These are phyloP conservation scores for Antedon mediterranea DNA, from an alignment of 53 echinoderm and acorn worm genomes.

Conservation along the genomic window DNA sequence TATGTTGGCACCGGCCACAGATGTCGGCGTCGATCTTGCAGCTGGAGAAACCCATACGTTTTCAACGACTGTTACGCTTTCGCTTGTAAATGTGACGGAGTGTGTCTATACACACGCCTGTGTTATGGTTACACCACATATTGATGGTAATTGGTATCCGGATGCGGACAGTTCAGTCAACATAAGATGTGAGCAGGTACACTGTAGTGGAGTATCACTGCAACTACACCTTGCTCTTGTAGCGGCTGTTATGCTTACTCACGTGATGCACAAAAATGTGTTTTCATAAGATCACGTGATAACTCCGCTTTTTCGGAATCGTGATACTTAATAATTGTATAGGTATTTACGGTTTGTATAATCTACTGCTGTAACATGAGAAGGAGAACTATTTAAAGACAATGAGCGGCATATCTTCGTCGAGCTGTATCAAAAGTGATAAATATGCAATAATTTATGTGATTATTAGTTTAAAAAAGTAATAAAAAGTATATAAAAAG, in stretches of 20 bases:
- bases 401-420: too few species aligned
- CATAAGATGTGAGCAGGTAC: neutral
- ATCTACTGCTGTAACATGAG: too few species aligned
- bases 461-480: too few species aligned
- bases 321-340: too few species aligned
- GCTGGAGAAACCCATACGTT: neutral
- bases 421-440: too few species aligned
- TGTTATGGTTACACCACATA: neutral
- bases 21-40: neutral
- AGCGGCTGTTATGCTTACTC: neutral
- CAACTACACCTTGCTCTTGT: neutral
- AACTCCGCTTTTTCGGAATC: too few species aligned
- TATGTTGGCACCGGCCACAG: neutral
- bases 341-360: neutral
- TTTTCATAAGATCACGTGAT: too few species aligned
- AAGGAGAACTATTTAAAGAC: too few species aligned
- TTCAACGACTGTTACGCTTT: neutral
- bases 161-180: neutral
- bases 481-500: too few species aligned
- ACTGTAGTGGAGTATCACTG: neutral
- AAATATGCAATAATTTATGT: too few species aligned
- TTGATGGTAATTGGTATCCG: neutral
- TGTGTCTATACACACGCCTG: neutral
- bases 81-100: neutral
- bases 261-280: neutral